These are phyloP conservation scores for Micromys minutus DNA, from an alignment of 2,113 vertebrate genomes.

Conservation along the genomic window DNA sequence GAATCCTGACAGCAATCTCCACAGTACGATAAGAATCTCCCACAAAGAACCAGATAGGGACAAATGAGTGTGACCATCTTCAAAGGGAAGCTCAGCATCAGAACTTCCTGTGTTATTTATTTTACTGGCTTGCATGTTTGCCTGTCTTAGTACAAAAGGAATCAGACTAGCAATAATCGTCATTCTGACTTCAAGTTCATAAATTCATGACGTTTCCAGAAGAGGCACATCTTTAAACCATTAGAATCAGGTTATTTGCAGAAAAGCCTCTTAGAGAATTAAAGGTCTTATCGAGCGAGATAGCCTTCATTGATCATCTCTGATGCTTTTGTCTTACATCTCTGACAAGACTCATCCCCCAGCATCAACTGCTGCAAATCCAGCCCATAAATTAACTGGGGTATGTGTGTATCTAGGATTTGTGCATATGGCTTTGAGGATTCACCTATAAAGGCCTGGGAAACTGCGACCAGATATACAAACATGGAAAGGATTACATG, in stretches of 20 bases:
- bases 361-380: not conserved
- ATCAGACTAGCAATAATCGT: constrained; percentile 57
- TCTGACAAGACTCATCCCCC: not conserved
- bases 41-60: not conserved
- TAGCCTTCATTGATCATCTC: not conserved
- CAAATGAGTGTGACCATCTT: constrained; percentile 22
- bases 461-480: not conserved
- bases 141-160: constrained; percentile 65
- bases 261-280: constrained; percentile 15
- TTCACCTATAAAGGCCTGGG: not conserved
- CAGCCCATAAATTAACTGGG: not conserved
- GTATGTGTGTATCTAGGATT: not conserved
- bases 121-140: constrained; percentile 62
- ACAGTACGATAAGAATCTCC: constrained; percentile 53
- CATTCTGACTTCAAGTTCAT: constrained; percentile 60
- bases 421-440: not conserved
- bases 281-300: not conserved
- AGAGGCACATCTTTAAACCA: constrained; percentile 27
- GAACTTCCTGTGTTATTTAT: constrained; percentile 62
- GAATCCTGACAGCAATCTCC: constrained; percentile 26
- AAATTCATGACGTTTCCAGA: constrained; percentile 32
- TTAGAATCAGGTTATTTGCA: constrained; percentile 25
- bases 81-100: constrained; percentile 55
- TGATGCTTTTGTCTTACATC: not conserved
- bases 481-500: not conserved